Conservation (phyloP, 2,888 invertebrate genomes). For the Tipula helvola region DNA sequence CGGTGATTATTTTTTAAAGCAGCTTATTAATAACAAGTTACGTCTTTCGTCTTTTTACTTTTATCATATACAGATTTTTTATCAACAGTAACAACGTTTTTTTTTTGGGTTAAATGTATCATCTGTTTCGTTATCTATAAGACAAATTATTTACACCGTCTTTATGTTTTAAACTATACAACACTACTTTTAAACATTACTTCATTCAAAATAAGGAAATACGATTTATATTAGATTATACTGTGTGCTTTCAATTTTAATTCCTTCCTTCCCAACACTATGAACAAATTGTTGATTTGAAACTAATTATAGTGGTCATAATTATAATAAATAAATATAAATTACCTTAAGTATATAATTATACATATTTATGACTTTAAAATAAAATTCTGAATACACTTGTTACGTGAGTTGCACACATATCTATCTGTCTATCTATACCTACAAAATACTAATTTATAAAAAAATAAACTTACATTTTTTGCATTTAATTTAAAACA, state of each 20-base stretch:
- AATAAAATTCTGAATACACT: neutral
- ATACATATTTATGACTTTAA: neutral
- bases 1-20: neutral
- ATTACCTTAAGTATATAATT: neutral
- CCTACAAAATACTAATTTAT: neutral
- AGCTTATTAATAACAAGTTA: neutral
- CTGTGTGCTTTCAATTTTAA: neutral
- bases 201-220: neutral
- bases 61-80: neutral
- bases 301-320: neutral
- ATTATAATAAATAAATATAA: neutral
- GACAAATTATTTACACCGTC: neutral
- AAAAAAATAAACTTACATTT: neutral
- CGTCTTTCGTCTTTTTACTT: neutral
- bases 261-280: neutral
- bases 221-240: neutral
- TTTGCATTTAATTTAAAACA: neutral
- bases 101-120: neutral
- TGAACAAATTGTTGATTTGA: neutral
- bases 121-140: neutral
- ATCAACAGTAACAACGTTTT: neutral
- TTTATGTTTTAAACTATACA: no score
- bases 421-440: neutral
- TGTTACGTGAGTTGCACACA: neutral
- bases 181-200: neutral